Conservation (phyloP, 1,140 invertebrate species). For the Zaprionus inermis region DNA sequence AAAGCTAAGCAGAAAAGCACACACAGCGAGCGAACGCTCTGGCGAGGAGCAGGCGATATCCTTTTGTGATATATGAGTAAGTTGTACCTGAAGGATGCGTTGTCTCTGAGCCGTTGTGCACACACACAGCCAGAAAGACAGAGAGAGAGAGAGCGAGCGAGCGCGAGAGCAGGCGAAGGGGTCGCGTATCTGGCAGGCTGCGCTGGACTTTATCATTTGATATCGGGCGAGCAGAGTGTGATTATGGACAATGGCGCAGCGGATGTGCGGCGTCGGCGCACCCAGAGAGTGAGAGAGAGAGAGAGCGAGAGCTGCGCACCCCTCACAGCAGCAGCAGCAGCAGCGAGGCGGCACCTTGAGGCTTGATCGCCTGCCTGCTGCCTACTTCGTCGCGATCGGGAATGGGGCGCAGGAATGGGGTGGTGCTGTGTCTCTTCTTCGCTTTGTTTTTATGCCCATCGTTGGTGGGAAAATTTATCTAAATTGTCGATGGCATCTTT, state of each 20-base stretch:
- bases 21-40: constrained; percentile 51
- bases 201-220: constrained; percentile 71
- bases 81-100: constrained; percentile 81
- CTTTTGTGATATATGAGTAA: constrained; percentile 84
- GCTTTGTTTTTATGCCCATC: constrained; percentile 76
- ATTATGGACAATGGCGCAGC: constrained; percentile 33
- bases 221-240: constrained; percentile 69
- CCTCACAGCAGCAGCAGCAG: constrained; percentile 22
- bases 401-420: constrained; percentile 47
- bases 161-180: not conserved
- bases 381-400: constrained; percentile 27
- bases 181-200: constrained; percentile 1
- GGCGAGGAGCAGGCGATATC: constrained; percentile 64
- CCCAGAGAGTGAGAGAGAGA: constrained; percentile 52
- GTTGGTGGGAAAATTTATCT: constrained; percentile 84
- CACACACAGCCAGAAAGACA: constrained; percentile 34
- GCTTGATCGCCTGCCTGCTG: constrained; percentile 25
- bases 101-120: constrained; percentile 76
- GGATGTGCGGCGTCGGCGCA: constrained; percentile 20
- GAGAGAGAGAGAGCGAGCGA: too few relatives aligned
- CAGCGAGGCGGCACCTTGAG: not conserved
- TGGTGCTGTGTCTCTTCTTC: constrained; percentile 35
- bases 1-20: constrained; percentile 81
- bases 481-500: constrained; percentile 79
- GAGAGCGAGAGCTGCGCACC: constrained; percentile 51